A percentile compares a stretch with the other conserved stretches of the same genome.
Conservation (phyloP, 1,140 invertebrate species). For the Microplitis demolitor region DNA sequence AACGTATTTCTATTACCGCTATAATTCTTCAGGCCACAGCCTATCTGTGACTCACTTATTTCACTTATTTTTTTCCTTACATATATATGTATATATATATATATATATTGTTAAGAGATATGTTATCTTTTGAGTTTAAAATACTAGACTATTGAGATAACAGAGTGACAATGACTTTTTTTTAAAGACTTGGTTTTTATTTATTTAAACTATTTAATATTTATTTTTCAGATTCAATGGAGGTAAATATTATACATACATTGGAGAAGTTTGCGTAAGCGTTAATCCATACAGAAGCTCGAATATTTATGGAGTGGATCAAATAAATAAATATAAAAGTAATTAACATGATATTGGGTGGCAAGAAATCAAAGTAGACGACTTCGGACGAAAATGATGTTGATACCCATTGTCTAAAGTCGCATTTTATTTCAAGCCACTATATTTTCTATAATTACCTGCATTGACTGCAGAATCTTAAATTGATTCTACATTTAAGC, state of each 20-base stretch:
- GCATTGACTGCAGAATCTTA: too few relatives aligned
- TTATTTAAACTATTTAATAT: not conserved
- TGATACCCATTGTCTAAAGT: too few relatives aligned
- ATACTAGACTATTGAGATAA: not conserved
- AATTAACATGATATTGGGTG: conserved; percentile 34
- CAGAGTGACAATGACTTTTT: not conserved
- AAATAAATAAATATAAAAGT: conserved; percentile 87
- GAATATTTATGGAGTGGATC: conserved; percentile 82
- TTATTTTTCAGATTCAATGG: conserved; percentile 76
- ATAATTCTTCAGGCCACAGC: not conserved
- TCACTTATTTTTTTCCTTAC: not conserved
- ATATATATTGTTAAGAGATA: not conserved
- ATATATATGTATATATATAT: not conserved
- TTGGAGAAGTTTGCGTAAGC: conserved; percentile 91
- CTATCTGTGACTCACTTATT: not conserved
- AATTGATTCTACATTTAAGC: too few relatives aligned
- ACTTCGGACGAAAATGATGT: too few relatives aligned
- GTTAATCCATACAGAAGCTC: conserved; percentile 88
- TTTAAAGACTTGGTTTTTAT: not conserved
- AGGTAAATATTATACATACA: conserved; percentile 91
- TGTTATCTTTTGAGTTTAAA: not conserved
- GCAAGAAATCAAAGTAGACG: too few relatives aligned
- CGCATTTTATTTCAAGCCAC: too few relatives aligned
- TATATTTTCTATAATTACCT: too few relatives aligned
- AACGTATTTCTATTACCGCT: too few relatives aligned